These are phyloP conservation scores for Xestia rhomboidea DNA, from an alignment of 2,888 invertebrate species.

Conservation along the genomic window DNA sequence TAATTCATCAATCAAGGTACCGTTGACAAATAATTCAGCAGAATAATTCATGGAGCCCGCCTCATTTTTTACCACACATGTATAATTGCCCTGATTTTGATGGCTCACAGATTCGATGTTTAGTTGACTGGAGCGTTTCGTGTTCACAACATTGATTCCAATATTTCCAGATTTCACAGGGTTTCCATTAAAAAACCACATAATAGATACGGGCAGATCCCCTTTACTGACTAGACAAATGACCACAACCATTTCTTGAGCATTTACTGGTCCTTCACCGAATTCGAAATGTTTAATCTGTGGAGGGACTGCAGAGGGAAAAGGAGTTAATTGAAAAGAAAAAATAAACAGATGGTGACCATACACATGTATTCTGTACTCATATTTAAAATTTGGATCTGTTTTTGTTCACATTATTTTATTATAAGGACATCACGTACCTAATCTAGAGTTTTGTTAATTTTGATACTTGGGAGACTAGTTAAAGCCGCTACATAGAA, in stretches of 20 bases:
- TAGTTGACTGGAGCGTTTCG: conserved; percentile 89
- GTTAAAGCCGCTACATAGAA: not conserved
- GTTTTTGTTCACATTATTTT: not conserved
- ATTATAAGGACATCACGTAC: not conserved
- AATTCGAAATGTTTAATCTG: conserved; percentile 95
- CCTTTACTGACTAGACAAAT: conserved; percentile 93
- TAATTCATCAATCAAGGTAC: conserved; percentile 80
- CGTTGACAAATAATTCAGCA: conserved; percentile 92
- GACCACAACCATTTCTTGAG: conserved; percentile 93
- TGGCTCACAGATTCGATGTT: conserved; percentile 91
- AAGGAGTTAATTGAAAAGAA: conserved; percentile 60
- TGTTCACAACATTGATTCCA: conserved; percentile 82
- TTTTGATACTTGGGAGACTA: not conserved
- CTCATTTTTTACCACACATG: conserved; percentile 91
- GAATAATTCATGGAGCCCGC: conserved; percentile 92
- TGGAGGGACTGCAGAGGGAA: conserved; percentile 92
- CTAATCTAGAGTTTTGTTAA: not conserved
- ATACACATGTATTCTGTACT: not conserved
- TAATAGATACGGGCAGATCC: conserved; percentile 92
- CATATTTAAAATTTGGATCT: not conserved
- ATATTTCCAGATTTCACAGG: conserved; percentile 82
- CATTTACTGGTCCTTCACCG: conserved; percentile 93
- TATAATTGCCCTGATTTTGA: conserved; percentile 91
- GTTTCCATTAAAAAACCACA: conserved; percentile 93
- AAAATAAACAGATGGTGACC: conserved; percentile 41